Percentiles rank a stretch among this genome's conserved stretches.
Evolutionary conservation across 2,888 invertebrate species (phyloP).

Genomic region (Therioaphis trifolii): DNA sequence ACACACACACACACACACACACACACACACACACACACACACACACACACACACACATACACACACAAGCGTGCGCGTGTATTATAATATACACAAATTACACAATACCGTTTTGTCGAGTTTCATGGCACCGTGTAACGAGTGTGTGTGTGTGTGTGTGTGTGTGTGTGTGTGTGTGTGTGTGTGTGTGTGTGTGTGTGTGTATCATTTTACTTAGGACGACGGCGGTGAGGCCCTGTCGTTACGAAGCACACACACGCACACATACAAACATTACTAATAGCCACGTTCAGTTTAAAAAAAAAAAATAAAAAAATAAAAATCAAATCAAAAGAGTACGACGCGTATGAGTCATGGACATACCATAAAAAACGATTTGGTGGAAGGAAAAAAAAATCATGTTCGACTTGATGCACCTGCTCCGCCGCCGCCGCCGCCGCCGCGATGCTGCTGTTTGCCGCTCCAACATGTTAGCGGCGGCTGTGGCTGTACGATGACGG

Average conservation of each 20-base stretch:
- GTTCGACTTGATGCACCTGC: constrained; percentile 62
- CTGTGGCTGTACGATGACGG: too few relatives aligned
- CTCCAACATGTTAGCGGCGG: background rate
- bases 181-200: background rate
- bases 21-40: background rate
- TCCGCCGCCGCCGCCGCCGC: background rate
- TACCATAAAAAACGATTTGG: constrained; percentile 59
- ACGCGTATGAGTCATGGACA: constrained; percentile 55
- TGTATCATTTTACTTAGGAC: constrained; percentile 53
- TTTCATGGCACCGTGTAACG: background rate
- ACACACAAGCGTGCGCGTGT: too few relatives aligned
- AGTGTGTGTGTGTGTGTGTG: background rate
- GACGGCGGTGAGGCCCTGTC: background rate
- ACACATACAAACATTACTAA: constrained; percentile 5
- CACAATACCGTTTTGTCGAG: constrained; percentile 56
- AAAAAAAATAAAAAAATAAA: constrained; percentile 9
- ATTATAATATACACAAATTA: background rate
- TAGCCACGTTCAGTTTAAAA: constrained; percentile 1
- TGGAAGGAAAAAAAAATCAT: constrained; percentile 46
- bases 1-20: background rate
- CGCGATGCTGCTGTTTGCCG: constrained; percentile 53
- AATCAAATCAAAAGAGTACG: constrained; percentile 54
- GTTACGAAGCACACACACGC: background rate
- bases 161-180: constrained; percentile 39
- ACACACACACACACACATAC: background rate